These are phyloP conservation scores for Trissolcus basalis DNA, from an alignment of 1,140 invertebrate genomes.

Conservation along the genomic window DNA sequence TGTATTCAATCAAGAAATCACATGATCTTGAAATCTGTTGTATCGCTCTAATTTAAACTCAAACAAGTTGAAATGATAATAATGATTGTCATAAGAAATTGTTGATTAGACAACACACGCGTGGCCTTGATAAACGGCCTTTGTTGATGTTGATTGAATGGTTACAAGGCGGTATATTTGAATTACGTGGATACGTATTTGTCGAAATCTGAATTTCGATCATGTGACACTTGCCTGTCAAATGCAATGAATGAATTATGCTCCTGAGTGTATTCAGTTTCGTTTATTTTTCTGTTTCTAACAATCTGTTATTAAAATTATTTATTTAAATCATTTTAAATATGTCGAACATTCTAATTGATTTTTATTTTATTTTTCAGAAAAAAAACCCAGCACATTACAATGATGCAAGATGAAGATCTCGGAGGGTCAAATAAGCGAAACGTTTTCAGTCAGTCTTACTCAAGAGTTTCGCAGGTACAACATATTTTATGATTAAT, in stretches of 20 bases:
- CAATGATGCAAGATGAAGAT: constrained; percentile 77
- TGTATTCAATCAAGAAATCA: no score
- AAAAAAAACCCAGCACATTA: constrained; percentile 56
- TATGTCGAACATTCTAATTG: no score
- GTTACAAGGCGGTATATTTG: constrained; percentile 3
- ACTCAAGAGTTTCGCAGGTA: constrained; percentile 73
- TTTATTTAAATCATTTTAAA: no score
- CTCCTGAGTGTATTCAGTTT: no score
- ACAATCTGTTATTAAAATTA: no score
- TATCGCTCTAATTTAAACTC: no score
- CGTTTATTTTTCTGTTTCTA: no score
- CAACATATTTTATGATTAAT: no score
- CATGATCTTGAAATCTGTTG: background rate
- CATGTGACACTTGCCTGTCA: constrained; percentile 1
- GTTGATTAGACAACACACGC: background rate
- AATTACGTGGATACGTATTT: background rate
- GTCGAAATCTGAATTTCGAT: constrained; percentile 2
- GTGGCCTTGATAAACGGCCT: constrained; percentile 6
- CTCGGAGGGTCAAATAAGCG: constrained; percentile 67
- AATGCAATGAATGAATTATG: no score
- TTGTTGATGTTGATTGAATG: constrained; percentile 5
- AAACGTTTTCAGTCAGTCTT: constrained; percentile 68
- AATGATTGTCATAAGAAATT: constrained; percentile 1
- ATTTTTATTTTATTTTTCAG: constrained; percentile 15
- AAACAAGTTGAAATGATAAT: constrained; percentile 5